Conservation (phyloP, 23 tunicate species). For the Halocynthia roretzi region DNA sequence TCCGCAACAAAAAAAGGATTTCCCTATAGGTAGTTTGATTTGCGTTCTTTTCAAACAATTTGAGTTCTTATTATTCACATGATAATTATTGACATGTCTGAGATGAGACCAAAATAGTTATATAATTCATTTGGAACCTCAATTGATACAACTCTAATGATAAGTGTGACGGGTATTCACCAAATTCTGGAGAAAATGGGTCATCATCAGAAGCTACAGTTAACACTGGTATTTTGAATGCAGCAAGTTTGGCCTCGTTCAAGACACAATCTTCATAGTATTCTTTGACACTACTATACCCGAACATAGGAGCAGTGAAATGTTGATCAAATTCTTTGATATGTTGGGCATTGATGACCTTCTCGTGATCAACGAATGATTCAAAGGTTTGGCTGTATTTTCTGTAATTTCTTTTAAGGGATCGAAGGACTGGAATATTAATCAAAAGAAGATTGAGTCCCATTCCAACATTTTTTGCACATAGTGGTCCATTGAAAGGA, state of each 20-base stretch:
- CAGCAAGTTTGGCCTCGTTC: neutral
- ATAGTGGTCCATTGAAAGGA: conserved; percentile 3
- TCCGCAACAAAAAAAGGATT: too few species aligned
- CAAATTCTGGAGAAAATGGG: conserved; percentile 23
- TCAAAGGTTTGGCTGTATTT: conserved; percentile 9
- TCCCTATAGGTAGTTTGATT: too few species aligned
- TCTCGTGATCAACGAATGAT: conserved; percentile 10
- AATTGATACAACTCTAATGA: too few species aligned
- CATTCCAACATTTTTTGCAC: neutral
- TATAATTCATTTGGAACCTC: too few species aligned
- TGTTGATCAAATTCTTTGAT: conserved; percentile 6
- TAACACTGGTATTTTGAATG: neutral
- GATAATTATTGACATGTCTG: too few species aligned
- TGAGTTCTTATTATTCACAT: too few species aligned
- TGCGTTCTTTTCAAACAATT: too few species aligned
- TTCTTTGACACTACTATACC: neutral
- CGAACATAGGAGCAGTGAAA: conserved; percentile 21
- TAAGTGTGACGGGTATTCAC: neutral
- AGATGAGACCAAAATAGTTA: too few species aligned
- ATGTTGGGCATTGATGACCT: neutral
- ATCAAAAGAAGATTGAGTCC: conserved; percentile 1
- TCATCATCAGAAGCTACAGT: conserved; percentile 12
- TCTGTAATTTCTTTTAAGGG: neutral
- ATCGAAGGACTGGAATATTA: conserved; percentile 2
- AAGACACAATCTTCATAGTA: neutral